Conservation (phyloP, 2,888 invertebrate species). For the Lepidocyrtoides sp. region DNA sequence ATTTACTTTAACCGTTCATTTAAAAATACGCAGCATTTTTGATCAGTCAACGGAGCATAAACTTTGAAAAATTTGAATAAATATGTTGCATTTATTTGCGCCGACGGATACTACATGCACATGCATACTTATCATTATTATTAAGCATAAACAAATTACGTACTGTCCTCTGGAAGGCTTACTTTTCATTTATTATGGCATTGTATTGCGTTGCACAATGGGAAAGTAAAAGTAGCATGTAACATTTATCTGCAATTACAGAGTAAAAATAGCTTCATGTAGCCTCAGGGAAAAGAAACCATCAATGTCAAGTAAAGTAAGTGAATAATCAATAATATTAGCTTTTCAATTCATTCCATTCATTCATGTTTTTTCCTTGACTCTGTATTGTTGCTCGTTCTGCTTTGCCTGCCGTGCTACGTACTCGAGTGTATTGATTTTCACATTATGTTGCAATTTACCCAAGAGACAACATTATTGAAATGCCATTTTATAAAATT, state of each 20-base stretch:
- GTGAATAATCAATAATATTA: conserved; percentile 73
- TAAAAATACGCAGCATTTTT: too few relatives aligned
- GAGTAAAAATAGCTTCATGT: conserved; percentile 12
- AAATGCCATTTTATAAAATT: conserved; percentile 64
- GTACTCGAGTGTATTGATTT: conserved; percentile 49
- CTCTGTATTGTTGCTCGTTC: too few relatives aligned
- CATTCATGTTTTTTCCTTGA: conserved; percentile 14
- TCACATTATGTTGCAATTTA: conserved; percentile 56
- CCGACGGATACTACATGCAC: too few relatives aligned
- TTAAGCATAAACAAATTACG: too few relatives aligned
- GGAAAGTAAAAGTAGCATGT: not conserved
- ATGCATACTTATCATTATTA: too few relatives aligned
- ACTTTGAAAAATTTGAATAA: too few relatives aligned
- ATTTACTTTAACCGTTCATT: too few relatives aligned
- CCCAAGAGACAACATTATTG: conserved; percentile 67
- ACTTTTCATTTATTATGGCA: too few relatives aligned
- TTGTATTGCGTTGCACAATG: not conserved
- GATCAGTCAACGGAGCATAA: too few relatives aligned
- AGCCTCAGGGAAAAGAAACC: conserved; percentile 53
- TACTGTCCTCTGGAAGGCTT: too few relatives aligned
- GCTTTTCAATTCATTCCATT: conserved; percentile 44
- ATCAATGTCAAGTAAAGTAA: conserved; percentile 61
- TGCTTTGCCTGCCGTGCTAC: not conserved
- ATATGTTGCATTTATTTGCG: too few relatives aligned
- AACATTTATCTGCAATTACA: not conserved